Base-by-base conservation (phyloP, 2,888 invertebrate genomes). In the Drosophila incognita region DNA sequence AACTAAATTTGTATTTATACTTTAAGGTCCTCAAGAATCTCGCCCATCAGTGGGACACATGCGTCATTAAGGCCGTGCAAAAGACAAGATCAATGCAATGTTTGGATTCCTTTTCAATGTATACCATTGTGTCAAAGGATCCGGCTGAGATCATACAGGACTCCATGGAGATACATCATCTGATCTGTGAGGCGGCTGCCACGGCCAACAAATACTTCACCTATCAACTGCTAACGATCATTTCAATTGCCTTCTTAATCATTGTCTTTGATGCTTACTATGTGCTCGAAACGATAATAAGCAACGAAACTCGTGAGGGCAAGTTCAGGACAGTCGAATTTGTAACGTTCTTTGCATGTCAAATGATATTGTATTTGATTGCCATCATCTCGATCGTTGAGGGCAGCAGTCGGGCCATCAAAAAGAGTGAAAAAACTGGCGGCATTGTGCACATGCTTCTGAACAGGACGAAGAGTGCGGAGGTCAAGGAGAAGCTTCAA, bases 261-360 rank as follows among this genome's bases (percentile, higher is more conserved):
- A 93, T 93, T 46, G 93, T 93, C 15, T 93, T 93, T 31, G 93
- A 93, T 91, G 93, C 93, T 0, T 93, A 93, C 54, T 93, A 93
- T 64, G 92, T 93, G 4, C 74, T 93, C 61, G 93, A 93, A 54
- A 93, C 92, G 0, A 68, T 93, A 11, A 67, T 93, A 61, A 93
- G 93, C 33, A 92, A 92, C 75, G 90, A 92, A 33, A 91, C 91
- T 53, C 82, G 92, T 3, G 93, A 92, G 59, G 91, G 92, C 63
- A 92, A 93, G 80, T 92, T 93, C 70, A 92, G 92, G 42, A 92
- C 92, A 0, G 90, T 88, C 2, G 93, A 93, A 63, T 93, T 93
- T 69, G 91, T 93, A 0, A 92, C 92, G 5, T 93, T 93, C 71
- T 93, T 93, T 73, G 92, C 92, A 0, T 93, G 92, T 61, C 93